Base-by-base conservation (phyloP, 1,140 invertebrate species). In the Lepidurus apus region DNA sequence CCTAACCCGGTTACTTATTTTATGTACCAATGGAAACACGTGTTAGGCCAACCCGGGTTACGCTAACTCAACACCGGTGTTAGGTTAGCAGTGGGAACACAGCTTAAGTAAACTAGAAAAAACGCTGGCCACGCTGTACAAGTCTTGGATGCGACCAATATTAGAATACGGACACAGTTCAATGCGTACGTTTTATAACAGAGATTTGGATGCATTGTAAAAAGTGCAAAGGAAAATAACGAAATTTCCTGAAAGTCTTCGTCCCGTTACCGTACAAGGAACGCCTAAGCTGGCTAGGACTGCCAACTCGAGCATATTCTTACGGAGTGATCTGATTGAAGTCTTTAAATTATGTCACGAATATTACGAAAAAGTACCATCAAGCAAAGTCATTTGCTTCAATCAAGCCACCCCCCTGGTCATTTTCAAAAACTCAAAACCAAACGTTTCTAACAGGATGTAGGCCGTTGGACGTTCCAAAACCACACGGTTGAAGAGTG, bases 151-250 rank as follows among this genome's bases (percentile, higher is more conserved):
- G 10, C n/a, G 75, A 42, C 42, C 34, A 17, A 76, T 76, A 42
- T 21, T 26, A 11, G 34, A 76, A 44, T n/a, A 76, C 42, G 43
- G 75, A 1, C 75, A 76, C 44, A 34, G 75, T 76, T n/a, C 34
- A 43, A 76, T 7, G 17, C 11, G 7, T 17, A 4, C 75, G 44
- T 76, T 4, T 42, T 42, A n/a, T 21, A 76, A 43, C 75, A 53
- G 44, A 42, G n/a, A 76, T 42, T 43, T 76, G 13, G 74, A 0
- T 42, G 13, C 74, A 11, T 7, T 42, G 42, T 2, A 74, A 74
- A 26, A 74, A 26, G 4, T 74, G 10, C 74, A 74, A 74, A 26
- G 7, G 3, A 74, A 7, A 74, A 34, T 74, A 42, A 74, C 74
- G 21, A 74, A 74, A 11, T 74, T 42, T 74, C 7, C 24, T 26